A percentile compares a stretch with the other conserved stretches of the same genome.
These are phyloP conservation scores for Telmatherina bonti DNA, from an alignment of 2,797 vertebrate species.

Conservation along the genomic window DNA sequence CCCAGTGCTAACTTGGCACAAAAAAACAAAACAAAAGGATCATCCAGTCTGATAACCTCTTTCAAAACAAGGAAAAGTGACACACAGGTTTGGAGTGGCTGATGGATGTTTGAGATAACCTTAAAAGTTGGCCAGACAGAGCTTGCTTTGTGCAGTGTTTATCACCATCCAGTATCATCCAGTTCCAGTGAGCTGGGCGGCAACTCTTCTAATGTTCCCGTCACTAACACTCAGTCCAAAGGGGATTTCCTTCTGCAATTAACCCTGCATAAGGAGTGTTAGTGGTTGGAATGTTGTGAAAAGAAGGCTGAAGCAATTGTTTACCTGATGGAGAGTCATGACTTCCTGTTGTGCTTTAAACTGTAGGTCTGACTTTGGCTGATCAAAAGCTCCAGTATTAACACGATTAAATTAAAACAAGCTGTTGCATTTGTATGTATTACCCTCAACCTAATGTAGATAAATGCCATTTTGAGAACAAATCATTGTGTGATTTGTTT, in stretches of 20 bases:
- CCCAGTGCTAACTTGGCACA: conserved; percentile 40
- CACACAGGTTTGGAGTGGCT: conserved; percentile 30
- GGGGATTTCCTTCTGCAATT: conserved; percentile 77
- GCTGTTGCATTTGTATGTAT: background rate
- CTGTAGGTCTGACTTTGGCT: conserved; percentile 17
- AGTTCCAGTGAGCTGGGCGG: conserved; percentile 30
- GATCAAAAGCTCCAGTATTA: conserved; percentile 19
- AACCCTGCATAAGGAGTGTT: conserved; percentile 64
- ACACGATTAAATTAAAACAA: background rate
- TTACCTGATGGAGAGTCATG: conserved; percentile 63
- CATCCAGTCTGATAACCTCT: conserved; percentile 46
- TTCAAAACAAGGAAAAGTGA: conserved; percentile 74
- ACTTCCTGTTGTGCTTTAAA: conserved; percentile 53
- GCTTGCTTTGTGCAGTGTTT: conserved; percentile 42
- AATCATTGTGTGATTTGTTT: conserved; percentile 39
- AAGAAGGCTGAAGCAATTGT: conserved; percentile 74
- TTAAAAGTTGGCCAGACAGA: conserved; percentile 45
- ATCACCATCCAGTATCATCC: conserved; percentile 34
- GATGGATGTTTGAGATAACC: conserved; percentile 71
- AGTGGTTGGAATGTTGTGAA: conserved; percentile 74
- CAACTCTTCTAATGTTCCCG: conserved; percentile 72
- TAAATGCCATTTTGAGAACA: background rate
- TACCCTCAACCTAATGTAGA: background rate
- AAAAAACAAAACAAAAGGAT: conserved; percentile 62
- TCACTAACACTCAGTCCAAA: conserved; percentile 51